Evolutionary conservation across 2,113 vertebrate genomes (phyloP), one percentile per base, ranked within the genome.

Genomic region (Ophiodon elongatus): DNA sequence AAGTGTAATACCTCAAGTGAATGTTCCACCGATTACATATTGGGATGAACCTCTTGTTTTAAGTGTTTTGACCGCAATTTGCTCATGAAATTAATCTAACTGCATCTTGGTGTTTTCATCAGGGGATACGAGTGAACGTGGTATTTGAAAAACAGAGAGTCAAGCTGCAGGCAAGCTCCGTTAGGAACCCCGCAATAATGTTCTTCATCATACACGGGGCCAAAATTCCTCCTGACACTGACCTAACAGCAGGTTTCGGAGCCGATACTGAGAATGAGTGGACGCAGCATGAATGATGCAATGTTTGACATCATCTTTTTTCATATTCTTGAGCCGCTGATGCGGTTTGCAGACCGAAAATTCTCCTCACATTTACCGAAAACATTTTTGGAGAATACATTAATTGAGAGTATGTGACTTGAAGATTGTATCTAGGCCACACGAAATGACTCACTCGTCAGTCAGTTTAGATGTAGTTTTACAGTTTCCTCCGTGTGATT

Each of bases 261-360:
- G 37, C 37, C 37, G 37, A 39, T 39, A 9, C 37, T 9, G 8
- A 39, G 9, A 39, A 39, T 8, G 7, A 37, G 2, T 37, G n/a
- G n/a, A n/a, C n/a, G n/a, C n/a, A n/a, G 17, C 68, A 64, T 25
- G 4, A 70, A 33, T 29, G 67, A 77, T 47, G 69, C 45, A 78
- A 63, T 7, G 27, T n/a, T 13, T 64, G 68, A 64, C 13, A 11
- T 72, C 0, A 59, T 23, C 13, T 23, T 14, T 25, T 62, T 25
- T 29, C 7, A 0, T 52, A 47, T 47, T 47, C 9, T 17, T 27
- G 21, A 56, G 19, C 29, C 4, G 8, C 11, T 57, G 13, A 25
- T 33, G 15, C 25, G 10, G 43, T 33, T 25, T 56, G 21, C 62
- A 27, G 35, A 57, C 37, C 14, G 15, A 10, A n/a, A 23, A 15